Evolutionary conservation across 2,797 vertebrate genomes (phyloP).

Genomic region (Eulemur coronatus): DNA sequence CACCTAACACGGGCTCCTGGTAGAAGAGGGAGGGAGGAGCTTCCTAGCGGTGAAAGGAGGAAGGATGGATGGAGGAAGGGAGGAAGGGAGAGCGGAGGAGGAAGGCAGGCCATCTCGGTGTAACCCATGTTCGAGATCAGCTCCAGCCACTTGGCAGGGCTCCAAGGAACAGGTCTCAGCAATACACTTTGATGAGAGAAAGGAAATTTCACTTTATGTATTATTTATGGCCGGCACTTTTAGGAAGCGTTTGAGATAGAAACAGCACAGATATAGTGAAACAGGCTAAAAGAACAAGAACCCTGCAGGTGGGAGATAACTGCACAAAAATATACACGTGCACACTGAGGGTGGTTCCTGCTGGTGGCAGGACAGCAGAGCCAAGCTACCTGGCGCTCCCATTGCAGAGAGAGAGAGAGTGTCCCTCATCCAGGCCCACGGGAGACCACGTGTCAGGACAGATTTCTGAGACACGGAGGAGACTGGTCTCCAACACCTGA

Average conservation of each 20-base stretch:
- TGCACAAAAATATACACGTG: not conserved
- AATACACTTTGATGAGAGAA: not conserved
- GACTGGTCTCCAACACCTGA: not conserved
- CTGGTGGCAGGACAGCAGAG: too few species aligned
- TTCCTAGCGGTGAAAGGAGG: accelerated
- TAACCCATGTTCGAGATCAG: not conserved
- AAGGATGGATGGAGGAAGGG: accelerated
- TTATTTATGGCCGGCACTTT: not conserved
- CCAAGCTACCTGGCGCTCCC: not conserved
- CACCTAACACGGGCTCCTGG: too few species aligned
- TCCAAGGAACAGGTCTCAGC: conserved; percentile 14
- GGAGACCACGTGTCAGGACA: not conserved
- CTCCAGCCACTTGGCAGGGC: not conserved
- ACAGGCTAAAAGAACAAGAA: not conserved
- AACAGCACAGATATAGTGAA: not conserved
- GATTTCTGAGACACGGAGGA: accelerated
- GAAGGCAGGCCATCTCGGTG: too few species aligned
- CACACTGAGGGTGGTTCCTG: not conserved
- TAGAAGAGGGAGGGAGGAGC: accelerated
- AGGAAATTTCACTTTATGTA: conserved; percentile 34
- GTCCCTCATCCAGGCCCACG: accelerated
- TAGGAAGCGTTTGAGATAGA: not conserved
- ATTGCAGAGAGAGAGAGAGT: accelerated
- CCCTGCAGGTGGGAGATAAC: not conserved
- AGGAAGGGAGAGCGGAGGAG: accelerated